Evolutionary conservation across 2,113 vertebrate genomes (phyloP).

Genomic region (Psilopsiagon aurifrons): DNA sequence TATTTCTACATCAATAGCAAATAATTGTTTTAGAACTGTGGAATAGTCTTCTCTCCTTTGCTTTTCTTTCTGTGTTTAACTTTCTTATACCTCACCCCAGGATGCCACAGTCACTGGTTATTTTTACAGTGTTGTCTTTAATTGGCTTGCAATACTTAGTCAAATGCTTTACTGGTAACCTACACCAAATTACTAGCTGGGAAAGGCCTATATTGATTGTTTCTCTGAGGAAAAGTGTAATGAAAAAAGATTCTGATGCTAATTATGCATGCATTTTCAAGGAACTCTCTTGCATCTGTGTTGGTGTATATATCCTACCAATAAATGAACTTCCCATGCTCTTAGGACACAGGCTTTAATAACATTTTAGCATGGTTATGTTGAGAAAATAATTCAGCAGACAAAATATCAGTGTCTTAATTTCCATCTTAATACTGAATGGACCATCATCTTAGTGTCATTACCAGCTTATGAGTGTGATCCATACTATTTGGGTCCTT

Average conservation of each 20-base stretch:
- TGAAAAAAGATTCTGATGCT: background rate
- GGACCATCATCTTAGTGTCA: rapidly evolving
- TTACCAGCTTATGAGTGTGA: no score
- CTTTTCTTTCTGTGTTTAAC: background rate
- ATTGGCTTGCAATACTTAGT: background rate
- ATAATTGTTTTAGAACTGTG: constrained; percentile 40
- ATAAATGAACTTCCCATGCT: background rate
- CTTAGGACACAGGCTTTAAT: background rate
- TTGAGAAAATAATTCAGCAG: background rate
- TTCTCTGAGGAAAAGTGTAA: background rate
- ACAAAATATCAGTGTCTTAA: background rate
- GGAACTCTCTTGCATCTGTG: background rate
- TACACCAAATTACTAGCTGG: background rate
- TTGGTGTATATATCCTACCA: background rate
- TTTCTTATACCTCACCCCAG: background rate
- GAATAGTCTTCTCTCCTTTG: background rate
- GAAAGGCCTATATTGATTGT: background rate
- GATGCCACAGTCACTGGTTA: background rate
- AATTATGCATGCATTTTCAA: background rate
- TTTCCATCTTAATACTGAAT: background rate
- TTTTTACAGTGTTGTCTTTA: background rate
- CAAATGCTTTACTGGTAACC: background rate
- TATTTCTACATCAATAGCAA: constrained; percentile 55
- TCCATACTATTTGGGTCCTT: background rate
- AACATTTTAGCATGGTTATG: background rate